Conservation (phyloP, 2,113 vertebrate genomes). For the Amphilophus citrinellus region DNA sequence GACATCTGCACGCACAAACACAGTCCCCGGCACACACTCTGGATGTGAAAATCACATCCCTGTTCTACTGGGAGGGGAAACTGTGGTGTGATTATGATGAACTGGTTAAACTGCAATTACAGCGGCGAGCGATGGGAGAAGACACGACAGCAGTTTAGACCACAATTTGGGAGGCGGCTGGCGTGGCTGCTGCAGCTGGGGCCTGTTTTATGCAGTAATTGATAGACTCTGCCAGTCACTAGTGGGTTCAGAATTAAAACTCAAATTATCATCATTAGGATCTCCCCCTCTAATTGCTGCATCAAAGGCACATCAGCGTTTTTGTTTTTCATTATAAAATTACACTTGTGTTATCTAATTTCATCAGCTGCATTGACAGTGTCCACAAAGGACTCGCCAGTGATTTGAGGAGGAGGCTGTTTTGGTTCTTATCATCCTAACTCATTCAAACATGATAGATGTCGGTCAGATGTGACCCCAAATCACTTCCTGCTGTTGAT, state of each 20-base stretch:
- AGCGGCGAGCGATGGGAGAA: constrained; percentile 84
- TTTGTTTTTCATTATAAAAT: constrained; percentile 81
- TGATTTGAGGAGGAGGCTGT: constrained; percentile 28
- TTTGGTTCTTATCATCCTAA: neutral
- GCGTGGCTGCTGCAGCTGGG: constrained; percentile 89
- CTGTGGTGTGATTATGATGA: constrained; percentile 82
- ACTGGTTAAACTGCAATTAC: constrained; percentile 85
- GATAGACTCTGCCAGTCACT: constrained; percentile 91
- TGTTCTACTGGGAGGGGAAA: constrained; percentile 47
- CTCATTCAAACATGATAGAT: constrained; percentile 25
- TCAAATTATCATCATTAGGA: constrained; percentile 88
- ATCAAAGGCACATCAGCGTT: constrained; percentile 75
- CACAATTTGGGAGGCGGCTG: constrained; percentile 87
- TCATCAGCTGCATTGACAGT: constrained; percentile 62
- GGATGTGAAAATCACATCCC: constrained; percentile 51
- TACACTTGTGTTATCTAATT: constrained; percentile 75
- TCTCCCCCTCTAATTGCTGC: constrained; percentile 75
- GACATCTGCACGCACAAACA: constrained; percentile 36
- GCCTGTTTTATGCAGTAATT: constrained; percentile 88
- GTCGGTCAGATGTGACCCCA: constrained; percentile 13
- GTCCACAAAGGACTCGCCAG: constrained; percentile 15
- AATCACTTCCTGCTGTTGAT: constrained; percentile 16
- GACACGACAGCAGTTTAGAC: constrained; percentile 89
- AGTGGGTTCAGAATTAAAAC: constrained; percentile 92
- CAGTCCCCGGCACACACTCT: neutral